Conservation (phyloP, 1,140 invertebrate genomes). For the Brachionus rubens region DNA sequence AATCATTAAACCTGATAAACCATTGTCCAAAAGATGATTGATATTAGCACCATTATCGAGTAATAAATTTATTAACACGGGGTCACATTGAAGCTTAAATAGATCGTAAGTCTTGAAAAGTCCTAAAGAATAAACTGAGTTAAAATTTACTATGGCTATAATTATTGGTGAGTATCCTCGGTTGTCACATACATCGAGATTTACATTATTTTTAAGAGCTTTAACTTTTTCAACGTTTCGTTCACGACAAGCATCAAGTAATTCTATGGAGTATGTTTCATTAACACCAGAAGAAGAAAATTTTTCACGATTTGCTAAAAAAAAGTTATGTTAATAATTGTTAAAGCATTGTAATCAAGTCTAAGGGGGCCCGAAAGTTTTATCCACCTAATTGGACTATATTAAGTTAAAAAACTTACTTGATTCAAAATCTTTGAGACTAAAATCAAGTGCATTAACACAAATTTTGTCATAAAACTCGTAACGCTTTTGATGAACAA, state of each 20-base stretch:
- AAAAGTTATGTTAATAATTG: too few species aligned
- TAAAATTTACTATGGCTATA: conserved; percentile 4
- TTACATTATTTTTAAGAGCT: conserved; percentile 7
- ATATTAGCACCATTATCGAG: conserved; percentile 59
- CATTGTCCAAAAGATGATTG: conserved; percentile 58
- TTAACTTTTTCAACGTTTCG: conserved; percentile 14
- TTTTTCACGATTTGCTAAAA: conserved; percentile 13
- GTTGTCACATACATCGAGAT: conserved; percentile 42
- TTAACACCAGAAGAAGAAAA: neutral
- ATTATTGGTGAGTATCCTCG: conserved; percentile 38
- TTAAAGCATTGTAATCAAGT: too few species aligned
- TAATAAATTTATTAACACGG: conserved; percentile 52
- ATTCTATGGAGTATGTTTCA: conserved; percentile 9
- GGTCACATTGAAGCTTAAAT: conserved; percentile 17
- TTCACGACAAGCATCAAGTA: conserved; percentile 22
- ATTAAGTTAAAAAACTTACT: neutral
- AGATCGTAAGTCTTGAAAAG: neutral
- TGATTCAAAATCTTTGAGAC: conserved; percentile 8
- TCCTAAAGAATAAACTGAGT: neutral
- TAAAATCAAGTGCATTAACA: neutral
- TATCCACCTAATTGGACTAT: too few species aligned
- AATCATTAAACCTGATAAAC: conserved; percentile 56
- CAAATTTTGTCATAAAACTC: conserved; percentile 24
- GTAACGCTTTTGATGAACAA: neutral
- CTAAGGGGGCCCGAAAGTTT: too few species aligned